Base-by-base conservation (phyloP, 2,888 invertebrate genomes). In the Drosophila pullipes region DNA sequence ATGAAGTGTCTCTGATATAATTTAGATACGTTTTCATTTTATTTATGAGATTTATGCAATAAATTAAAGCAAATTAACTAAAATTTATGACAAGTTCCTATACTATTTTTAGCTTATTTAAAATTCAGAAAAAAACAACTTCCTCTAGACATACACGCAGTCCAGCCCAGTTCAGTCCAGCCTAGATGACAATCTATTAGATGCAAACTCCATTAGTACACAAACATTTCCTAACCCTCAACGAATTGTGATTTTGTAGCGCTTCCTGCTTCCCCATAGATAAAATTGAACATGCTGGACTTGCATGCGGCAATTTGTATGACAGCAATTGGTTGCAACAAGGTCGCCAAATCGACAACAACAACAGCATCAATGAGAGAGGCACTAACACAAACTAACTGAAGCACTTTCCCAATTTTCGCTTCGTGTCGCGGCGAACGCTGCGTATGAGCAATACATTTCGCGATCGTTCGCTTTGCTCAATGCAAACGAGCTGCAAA, bases 201-300 rank as follows among this genome's bases (percentile, higher is more conserved):
- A 39, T 4, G 50, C 52, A 53, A 25, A 49, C 54, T 72, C 54
- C 62, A 70, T 72, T 61, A 70, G 69, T 35, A 54, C 5, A 5
- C 10, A 64, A 33, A 33, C 64, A 63, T 63, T 78, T 60, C 53
- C 31, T 79, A 79, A 82, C 81, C 83, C 65, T 81, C 70, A 75
- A 65, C 37, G 61, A 74, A 74, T 82, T 89, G 87, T 90, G 75
- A 84, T 70, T 71, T 71, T 61, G 67, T 39, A 54, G 49, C 54
- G 70, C 71, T 82, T 82, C 91, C 87, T 88, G 81, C 75, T 87
- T 88, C 87, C 87, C 91, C 79, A 83, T 85, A 83, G 82, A 83
- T 83, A 80, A 76, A 57, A 70, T 70, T 73, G 33, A 61, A 69
- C 67, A 69, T 44, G 59, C 75, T 64, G 66, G 67, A 79, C 52